phyloP scores from a whole-genome alignment of 2,797 vertebrate species.

The Syndactyla subalaris region DNA sequence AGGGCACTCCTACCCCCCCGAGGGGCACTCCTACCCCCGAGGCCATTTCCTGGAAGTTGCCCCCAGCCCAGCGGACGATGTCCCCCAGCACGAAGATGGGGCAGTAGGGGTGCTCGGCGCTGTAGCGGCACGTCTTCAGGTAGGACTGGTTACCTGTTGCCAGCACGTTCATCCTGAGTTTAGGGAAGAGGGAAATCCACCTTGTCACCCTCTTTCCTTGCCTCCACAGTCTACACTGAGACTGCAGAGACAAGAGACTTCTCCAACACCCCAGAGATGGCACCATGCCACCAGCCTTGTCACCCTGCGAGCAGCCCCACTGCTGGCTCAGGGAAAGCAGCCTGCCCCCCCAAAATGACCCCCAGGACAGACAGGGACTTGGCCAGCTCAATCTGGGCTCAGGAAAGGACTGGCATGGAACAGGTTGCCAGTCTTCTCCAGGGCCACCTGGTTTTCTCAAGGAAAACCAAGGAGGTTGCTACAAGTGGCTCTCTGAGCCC shows the following conservation, averaged over 20 bases:
- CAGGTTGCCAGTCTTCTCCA: neutral
- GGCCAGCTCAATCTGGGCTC: neutral
- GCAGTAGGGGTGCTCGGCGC: slow-evolving; percentile 85
- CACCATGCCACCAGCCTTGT: neutral
- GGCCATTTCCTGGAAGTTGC: slow-evolving; percentile 88
- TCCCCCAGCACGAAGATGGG: slow-evolving; percentile 91
- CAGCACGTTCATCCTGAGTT: slow-evolving; percentile 87
- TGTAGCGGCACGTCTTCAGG: slow-evolving; percentile 87
- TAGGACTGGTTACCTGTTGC: slow-evolving; percentile 78
- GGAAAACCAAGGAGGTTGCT: neutral
- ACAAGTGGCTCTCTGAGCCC: neutral
- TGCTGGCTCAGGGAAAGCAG: neutral
- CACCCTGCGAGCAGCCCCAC: accelerated
- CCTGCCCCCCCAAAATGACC: neutral
- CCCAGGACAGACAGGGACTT: neutral
- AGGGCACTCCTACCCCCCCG: slow-evolving; percentile 63
- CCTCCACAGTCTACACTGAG: neutral
- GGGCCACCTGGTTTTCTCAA: neutral
- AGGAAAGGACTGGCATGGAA: neutral
- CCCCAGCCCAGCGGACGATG: slow-evolving; percentile 82
- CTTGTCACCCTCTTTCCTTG: neutral
- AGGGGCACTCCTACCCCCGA: slow-evolving; percentile 74
- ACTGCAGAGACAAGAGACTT: neutral
- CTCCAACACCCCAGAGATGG: neutral
- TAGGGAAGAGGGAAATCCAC: neutral